A percentile compares a stretch with the other conserved stretches of the same genome.
These are phyloP conservation scores for Gymnopithys bicolor DNA, from an alignment of 2,797 vertebrate genomes.

Conservation along the genomic window DNA sequence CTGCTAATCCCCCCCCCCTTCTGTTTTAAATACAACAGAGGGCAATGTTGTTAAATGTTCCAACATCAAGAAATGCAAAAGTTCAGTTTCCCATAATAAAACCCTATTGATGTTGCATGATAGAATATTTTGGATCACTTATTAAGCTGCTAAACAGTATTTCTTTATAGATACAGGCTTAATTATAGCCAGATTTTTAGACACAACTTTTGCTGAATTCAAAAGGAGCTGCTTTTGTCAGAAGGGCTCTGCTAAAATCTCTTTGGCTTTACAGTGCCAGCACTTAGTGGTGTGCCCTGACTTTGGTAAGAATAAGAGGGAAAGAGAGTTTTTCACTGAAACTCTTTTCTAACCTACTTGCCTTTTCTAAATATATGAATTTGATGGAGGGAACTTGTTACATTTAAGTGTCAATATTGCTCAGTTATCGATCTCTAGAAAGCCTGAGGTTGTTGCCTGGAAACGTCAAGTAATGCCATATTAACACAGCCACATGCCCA, in stretches of 20 bases:
- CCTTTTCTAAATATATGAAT: not conserved
- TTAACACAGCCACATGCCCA: not conserved
- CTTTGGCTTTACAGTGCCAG: not conserved
- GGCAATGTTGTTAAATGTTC: not conserved
- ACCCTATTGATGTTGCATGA: not conserved
- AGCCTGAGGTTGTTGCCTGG: not conserved
- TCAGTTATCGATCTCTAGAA: not conserved
- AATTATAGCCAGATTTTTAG: conserved; percentile 41
- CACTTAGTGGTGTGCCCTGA: not conserved
- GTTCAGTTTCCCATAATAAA: conserved; percentile 52
- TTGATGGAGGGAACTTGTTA: not conserved
- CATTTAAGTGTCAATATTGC: not conserved
- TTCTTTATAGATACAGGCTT: conserved; percentile 36
- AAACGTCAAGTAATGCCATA: not conserved
- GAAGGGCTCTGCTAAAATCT: not conserved
- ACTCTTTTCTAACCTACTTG: not conserved
- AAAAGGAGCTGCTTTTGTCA: not conserved
- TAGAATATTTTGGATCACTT: not conserved
- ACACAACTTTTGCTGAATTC: not conserved
- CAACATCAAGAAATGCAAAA: conserved; percentile 3
- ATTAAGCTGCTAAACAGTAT: conserved; percentile 6
- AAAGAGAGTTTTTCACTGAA: not conserved
- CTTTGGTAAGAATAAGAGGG: not conserved
- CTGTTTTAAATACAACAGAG: conserved; percentile 24
- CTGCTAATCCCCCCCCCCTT: not conserved